A percentile compares a stretch with the other conserved stretches of the same genome.
Evolutionary conservation across 2,797 vertebrate species (phyloP).

Genomic region (Neoniphon sammara): DNA sequence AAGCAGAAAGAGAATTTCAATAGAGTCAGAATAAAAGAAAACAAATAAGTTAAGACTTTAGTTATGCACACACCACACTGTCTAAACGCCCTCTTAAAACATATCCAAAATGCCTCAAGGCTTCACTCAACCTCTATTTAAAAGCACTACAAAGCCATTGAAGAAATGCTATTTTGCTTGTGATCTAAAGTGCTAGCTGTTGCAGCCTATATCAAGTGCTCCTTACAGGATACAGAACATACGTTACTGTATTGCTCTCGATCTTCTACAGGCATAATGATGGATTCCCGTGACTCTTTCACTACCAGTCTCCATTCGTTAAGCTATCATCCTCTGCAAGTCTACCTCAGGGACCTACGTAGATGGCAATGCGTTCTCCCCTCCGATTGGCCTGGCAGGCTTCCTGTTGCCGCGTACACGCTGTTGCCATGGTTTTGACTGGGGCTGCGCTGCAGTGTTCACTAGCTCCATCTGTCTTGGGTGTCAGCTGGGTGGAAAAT

Average conservation of each 20-base stretch:
- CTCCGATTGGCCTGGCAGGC: constrained; percentile 70
- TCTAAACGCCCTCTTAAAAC: constrained; percentile 45
- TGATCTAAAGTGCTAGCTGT: constrained; percentile 56
- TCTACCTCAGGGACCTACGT: constrained; percentile 60
- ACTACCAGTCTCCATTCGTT: constrained; percentile 51
- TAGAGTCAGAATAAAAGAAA: constrained; percentile 17
- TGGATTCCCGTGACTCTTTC: constrained; percentile 45
- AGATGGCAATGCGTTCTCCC: constrained; percentile 47
- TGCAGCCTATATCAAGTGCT: constrained; percentile 39
- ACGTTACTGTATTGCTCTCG: constrained; percentile 30
- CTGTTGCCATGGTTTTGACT: constrained; percentile 78
- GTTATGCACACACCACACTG: constrained; percentile 5
- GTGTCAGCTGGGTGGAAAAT: constrained; percentile 74
- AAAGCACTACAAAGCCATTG: constrained; percentile 39
- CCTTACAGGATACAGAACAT: constrained; percentile 52
- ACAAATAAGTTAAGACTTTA: constrained; percentile 5
- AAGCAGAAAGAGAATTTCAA: constrained; percentile 31
- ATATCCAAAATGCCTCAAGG: constrained; percentile 42
- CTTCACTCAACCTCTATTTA: constrained; percentile 54
- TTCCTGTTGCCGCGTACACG: constrained; percentile 64
- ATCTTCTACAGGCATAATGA: constrained; percentile 36
- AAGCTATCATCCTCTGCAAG: constrained; percentile 52
- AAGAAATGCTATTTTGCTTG: constrained; percentile 50
- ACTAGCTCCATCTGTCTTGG: constrained; percentile 76
- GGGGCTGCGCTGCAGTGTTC: constrained; percentile 63